Conservation (phyloP, 2,113 vertebrate species). For the Panurus biarmicus region DNA sequence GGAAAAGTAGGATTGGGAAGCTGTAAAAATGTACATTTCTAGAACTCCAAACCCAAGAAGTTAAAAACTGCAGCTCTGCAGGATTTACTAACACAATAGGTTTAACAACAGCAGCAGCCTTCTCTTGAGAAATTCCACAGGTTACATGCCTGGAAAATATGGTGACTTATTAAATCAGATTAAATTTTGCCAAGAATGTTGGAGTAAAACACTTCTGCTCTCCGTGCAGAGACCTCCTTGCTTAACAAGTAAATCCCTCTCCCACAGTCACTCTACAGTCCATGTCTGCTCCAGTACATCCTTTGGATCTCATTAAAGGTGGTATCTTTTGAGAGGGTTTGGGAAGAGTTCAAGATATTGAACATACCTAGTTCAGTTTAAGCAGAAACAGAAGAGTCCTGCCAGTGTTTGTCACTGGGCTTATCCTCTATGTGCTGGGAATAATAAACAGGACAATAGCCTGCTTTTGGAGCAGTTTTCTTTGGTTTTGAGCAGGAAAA, state of each 20-base stretch:
- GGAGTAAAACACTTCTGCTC: neutral
- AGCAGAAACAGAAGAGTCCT: neutral
- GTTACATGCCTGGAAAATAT: neutral
- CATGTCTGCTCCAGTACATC: neutral
- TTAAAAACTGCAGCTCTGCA: neutral
- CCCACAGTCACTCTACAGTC: neutral
- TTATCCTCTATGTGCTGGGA: neutral
- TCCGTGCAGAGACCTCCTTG: neutral
- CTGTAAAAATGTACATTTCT: neutral
- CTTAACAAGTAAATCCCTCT: neutral
- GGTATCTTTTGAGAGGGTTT: neutral
- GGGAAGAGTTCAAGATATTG: neutral
- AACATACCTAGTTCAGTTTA: neutral
- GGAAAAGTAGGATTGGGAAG: neutral
- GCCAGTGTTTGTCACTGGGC: neutral
- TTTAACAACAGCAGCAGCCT: neutral
- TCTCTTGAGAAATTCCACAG: neutral
- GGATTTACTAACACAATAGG: neutral
- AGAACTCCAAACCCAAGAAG: neutral
- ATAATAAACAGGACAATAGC: neutral
- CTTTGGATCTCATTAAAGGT: neutral
- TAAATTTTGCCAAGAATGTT: neutral
- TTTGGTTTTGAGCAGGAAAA: neutral
- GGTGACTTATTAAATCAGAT: neutral
- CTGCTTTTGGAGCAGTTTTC: neutral